These are phyloP conservation scores for Saguinus midas DNA, from an alignment of 2,113 vertebrate genomes.

Conservation along the genomic window DNA sequence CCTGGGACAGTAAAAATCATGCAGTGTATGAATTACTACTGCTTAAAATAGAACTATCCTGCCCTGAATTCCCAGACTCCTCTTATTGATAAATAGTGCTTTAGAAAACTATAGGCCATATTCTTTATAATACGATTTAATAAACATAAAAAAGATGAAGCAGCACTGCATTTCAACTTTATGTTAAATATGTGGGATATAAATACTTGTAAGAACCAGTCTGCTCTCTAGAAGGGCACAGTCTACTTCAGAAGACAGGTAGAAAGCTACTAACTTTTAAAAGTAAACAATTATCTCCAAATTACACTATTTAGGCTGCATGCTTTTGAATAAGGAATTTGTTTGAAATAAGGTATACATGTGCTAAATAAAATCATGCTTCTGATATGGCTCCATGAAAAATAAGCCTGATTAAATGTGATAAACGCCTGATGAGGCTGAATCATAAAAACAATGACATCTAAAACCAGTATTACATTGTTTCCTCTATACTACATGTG, in stretches of 20 bases:
- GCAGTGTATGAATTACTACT: not conserved
- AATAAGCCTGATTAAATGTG: not conserved
- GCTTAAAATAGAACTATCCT: not conserved
- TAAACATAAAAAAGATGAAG: not conserved
- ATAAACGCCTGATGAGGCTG: not conserved
- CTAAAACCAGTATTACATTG: not conserved
- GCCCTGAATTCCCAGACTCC: not conserved
- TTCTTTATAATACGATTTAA: not conserved
- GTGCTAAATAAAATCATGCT: not conserved
- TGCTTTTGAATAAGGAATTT: not conserved
- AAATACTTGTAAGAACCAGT: not conserved
- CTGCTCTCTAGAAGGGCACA: not conserved
- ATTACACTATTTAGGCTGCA: not conserved
- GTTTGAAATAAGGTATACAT: not conserved
- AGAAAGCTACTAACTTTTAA: not conserved
- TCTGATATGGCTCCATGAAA: not conserved
- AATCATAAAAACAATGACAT: not conserved
- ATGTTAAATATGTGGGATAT: not conserved
- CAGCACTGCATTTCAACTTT: not conserved
- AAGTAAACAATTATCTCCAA: not conserved
- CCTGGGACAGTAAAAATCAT: not conserved
- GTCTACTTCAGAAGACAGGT: not conserved
- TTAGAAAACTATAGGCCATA: slow-evolving; percentile 34
- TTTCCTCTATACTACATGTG: not conserved
- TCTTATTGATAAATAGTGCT: not conserved